A percentile compares a stretch with the other conserved stretches of the same genome.
Evolutionary conservation across 1,140 invertebrate species (phyloP).

Genomic region (Tetragnatha versicolor): DNA sequence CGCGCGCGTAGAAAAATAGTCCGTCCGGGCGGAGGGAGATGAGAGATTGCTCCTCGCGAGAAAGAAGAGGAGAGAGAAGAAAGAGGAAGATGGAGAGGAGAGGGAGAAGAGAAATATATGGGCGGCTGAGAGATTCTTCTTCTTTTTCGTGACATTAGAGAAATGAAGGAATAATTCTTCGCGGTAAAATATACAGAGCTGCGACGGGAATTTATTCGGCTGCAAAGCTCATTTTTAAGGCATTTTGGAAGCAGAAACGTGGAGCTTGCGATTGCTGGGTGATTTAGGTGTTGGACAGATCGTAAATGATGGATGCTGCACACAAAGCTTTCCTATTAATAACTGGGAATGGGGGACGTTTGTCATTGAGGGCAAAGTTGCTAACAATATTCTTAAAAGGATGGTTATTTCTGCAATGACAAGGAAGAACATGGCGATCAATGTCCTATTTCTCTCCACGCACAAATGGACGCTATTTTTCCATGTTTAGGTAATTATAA

Average conservation of each 20-base stretch:
- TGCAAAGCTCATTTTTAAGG: neutral
- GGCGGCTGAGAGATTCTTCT: slow-evolving; percentile 32
- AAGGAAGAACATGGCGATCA: too few relatives aligned
- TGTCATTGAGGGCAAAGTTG: too few relatives aligned
- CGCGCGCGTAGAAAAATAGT: slow-evolving; percentile 30
- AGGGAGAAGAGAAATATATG: slow-evolving; percentile 20
- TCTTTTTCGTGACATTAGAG: slow-evolving; percentile 39
- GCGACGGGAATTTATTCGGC: slow-evolving; percentile 11
- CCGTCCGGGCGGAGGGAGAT: neutral
- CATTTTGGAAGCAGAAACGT: slow-evolving; percentile 9
- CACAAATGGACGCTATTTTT: too few relatives aligned
- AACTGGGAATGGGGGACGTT: too few relatives aligned
- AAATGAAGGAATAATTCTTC: slow-evolving; percentile 43
- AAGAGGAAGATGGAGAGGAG: slow-evolving; percentile 27
- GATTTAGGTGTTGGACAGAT: too few relatives aligned
- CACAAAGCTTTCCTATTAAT: too few relatives aligned
- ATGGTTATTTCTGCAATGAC: too few relatives aligned
- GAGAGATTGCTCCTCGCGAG: neutral
- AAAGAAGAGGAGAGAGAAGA: slow-evolving; percentile 8
- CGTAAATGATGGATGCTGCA: too few relatives aligned
- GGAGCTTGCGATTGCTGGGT: slow-evolving; percentile 11
- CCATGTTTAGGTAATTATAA: too few relatives aligned
- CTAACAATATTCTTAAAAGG: too few relatives aligned
- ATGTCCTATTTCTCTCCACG: too few relatives aligned
- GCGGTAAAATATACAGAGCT: slow-evolving; percentile 19